phyloP scores from a whole-genome alignment of 2,113 vertebrate species.

The Malaclemys terrapin region DNA sequence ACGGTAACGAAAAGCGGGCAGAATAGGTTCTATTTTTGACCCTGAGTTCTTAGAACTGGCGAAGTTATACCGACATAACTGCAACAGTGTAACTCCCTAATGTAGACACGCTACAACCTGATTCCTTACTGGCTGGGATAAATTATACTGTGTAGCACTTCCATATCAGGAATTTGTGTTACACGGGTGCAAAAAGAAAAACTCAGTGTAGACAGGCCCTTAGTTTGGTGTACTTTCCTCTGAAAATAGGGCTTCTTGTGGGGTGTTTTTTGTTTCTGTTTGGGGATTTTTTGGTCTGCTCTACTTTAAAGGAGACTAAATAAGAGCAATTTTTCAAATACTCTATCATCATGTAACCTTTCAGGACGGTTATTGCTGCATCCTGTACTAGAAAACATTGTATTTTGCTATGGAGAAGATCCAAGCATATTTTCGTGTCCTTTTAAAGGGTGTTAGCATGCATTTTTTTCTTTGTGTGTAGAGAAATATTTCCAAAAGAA shows the following conservation, averaged over 20 bases:
- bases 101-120: neutral
- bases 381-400: neutral
- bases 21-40: slow-evolving; percentile 50
- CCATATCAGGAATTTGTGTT: neutral
- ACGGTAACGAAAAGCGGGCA: neutral
- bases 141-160: neutral
- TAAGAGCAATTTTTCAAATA: neutral
- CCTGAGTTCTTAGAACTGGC: neutral
- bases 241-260: neutral
- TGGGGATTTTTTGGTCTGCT: neutral
- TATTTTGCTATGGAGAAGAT: neutral
- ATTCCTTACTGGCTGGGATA: neutral
- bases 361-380: neutral
- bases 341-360: neutral
- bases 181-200: neutral
- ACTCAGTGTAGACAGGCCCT: neutral
- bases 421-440: neutral
- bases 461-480: slow-evolving; percentile 2
- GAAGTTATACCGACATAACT: slow-evolving; percentile 21
- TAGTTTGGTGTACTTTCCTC: slow-evolving; percentile 16
- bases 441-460: neutral
- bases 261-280: neutral
- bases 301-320: slow-evolving; percentile 26
- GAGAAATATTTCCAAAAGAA: slow-evolving; percentile 31
- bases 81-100: slow-evolving; percentile 10